phyloP scores from a whole-genome alignment of 2,797 vertebrate species.

The Chiloscyllium punctatum region DNA sequence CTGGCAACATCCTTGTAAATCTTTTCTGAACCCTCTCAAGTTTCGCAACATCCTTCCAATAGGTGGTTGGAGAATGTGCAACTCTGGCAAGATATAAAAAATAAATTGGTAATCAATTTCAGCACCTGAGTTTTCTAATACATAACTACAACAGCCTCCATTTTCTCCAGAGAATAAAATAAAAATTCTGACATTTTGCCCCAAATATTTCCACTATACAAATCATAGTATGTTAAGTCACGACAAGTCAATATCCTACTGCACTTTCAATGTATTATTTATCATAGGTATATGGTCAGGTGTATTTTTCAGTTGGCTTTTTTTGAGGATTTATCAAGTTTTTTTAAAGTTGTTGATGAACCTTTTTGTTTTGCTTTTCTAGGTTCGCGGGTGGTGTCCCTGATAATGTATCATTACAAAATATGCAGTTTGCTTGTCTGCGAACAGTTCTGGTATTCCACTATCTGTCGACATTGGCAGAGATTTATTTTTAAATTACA shows the following conservation, averaged over 20 bases:
- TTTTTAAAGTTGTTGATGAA: background rate
- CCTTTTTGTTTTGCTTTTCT: background rate
- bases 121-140: background rate
- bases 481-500: background rate
- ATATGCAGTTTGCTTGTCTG: background rate
- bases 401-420: background rate
- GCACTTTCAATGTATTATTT: background rate
- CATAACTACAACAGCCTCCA: background rate
- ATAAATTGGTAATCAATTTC: background rate
- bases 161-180: background rate
- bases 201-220: background rate
- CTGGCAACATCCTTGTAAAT: too few relatives aligned
- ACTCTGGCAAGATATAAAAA: too few relatives aligned
- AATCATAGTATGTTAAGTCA: too few relatives aligned
- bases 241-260: background rate
- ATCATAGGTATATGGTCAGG: background rate
- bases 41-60: too few relatives aligned
- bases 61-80: too few relatives aligned
- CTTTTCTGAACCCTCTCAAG: too few relatives aligned
- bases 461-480: background rate
- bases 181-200: background rate
- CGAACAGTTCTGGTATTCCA: background rate
- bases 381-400: background rate
- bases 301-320: background rate
- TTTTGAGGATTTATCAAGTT: background rate